These are phyloP conservation scores for Heliconius sara DNA, from an alignment of 2,888 invertebrate species.

Conservation along the genomic window DNA sequence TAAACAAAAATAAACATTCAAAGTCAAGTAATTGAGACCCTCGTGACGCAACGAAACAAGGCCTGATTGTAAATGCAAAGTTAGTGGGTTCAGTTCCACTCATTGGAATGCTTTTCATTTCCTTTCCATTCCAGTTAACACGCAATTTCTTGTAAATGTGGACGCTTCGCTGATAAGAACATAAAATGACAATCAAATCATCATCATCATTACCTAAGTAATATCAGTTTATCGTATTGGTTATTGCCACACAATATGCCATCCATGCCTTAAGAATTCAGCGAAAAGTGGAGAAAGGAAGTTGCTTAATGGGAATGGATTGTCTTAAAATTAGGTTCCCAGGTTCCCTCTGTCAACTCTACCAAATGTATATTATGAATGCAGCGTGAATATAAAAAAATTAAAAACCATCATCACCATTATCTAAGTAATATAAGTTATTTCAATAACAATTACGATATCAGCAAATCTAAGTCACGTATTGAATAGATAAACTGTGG, in stretches of 20 bases:
- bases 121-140: neutral
- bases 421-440: neutral
- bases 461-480: conserved; percentile 44
- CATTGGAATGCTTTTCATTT: neutral
- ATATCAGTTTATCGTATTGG: neutral
- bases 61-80: neutral
- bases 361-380: neutral
- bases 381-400: neutral
- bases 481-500: conserved; percentile 36
- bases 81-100: neutral
- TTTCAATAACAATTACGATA: conserved; percentile 18
- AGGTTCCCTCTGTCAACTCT: neutral
- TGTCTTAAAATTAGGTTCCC: neutral
- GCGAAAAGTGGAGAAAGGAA: too few relatives aligned
- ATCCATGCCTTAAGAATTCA: too few relatives aligned
- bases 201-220: neutral
- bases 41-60: neutral
- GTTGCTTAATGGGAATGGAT: neutral
- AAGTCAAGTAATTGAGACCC: neutral
- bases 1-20: neutral
- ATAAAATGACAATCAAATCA: neutral
- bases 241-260: too few relatives aligned
- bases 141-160: too few relatives aligned
- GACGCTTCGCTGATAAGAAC: too few relatives aligned
- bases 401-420: neutral